Percentiles rank a stretch among this genome's conserved stretches.
Conservation (phyloP, 1,140 invertebrate species). For the Chionoecetes opilio region DNA sequence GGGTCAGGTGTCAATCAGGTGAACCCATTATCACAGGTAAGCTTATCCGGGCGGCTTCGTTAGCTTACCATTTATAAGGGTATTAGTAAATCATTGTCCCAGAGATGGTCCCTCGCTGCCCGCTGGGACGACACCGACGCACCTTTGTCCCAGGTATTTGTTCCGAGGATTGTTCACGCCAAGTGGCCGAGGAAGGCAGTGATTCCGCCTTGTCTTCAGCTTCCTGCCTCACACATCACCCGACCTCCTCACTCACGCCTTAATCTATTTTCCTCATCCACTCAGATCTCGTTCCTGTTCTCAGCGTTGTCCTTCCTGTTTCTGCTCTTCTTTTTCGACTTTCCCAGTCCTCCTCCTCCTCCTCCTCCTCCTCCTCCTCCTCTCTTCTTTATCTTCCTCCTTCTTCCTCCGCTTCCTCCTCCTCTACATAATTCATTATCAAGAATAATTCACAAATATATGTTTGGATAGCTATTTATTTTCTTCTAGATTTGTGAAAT, state of each 20-base stretch:
- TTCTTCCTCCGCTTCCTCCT: not conserved
- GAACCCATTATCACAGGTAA: constrained; percentile 66
- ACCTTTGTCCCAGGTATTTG: constrained; percentile 66
- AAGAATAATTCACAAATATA: too few relatives aligned
- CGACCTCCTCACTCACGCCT: not conserved
- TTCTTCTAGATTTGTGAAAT: too few relatives aligned
- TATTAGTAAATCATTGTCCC: constrained; percentile 76
- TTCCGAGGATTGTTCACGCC: constrained; percentile 60
- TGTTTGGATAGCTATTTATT: too few relatives aligned
- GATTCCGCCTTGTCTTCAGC: not conserved
- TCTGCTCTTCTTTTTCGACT: not conserved
- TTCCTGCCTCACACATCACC: not conserved
- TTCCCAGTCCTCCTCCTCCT: not conserved
- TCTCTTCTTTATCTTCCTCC: not conserved
- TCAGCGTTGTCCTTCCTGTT: not conserved
- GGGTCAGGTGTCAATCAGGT: constrained; percentile 67
- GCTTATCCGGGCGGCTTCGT: constrained; percentile 72
- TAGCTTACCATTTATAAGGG: constrained; percentile 70
- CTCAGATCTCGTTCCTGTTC: too few relatives aligned
- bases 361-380: not conserved
- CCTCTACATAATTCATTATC: too few relatives aligned
- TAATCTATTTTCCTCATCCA: not conserved
- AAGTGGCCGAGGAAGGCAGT: not conserved
- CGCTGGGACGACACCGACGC: constrained; percentile 48
- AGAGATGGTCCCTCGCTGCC: constrained; percentile 40